These are phyloP conservation scores for Macrobrachium nipponense DNA, from an alignment of 1,140 invertebrate species.

Conservation along the genomic window DNA sequence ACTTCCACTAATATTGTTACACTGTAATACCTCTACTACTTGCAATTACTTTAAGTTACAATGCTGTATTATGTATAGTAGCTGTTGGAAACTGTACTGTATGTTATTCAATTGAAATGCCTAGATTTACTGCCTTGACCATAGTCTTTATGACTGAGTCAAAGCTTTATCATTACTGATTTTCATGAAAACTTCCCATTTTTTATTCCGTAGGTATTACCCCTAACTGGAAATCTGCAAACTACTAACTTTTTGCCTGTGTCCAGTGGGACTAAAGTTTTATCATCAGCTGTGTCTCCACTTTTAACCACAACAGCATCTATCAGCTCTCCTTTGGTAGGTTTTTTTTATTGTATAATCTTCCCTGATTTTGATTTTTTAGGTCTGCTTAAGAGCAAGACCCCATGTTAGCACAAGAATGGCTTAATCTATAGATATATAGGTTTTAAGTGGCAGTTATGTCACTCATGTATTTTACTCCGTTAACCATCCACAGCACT, in stretches of 20 bases:
- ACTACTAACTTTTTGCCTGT: slow-evolving; percentile 38
- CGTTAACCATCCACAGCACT: not conserved
- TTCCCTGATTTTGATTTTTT: not conserved
- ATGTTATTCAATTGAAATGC: too few species aligned
- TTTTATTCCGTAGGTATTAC: slow-evolving; percentile 33
- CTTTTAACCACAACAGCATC: slow-evolving; percentile 44
- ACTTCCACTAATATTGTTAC: too few species aligned
- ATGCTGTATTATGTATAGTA: too few species aligned
- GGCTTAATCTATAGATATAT: too few species aligned
- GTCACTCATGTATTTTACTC: not conserved
- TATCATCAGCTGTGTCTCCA: slow-evolving; percentile 34
- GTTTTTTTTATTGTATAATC: not conserved
- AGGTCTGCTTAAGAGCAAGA: not conserved
- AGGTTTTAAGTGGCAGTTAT: not conserved
- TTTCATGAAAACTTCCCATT: not conserved
- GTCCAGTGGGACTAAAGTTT: slow-evolving; percentile 22
- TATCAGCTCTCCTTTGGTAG: slow-evolving; percentile 24
- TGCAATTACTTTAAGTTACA: too few species aligned
- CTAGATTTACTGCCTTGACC: too few species aligned
- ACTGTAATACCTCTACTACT: too few species aligned
- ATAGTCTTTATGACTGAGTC: not conserved
- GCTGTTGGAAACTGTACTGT: too few species aligned
- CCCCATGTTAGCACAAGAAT: too few species aligned
- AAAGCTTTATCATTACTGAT: not conserved
- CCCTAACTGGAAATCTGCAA: slow-evolving; percentile 38